Base-by-base conservation (phyloP, 2,113 vertebrate species). In the Notothenia rossii region DNA sequence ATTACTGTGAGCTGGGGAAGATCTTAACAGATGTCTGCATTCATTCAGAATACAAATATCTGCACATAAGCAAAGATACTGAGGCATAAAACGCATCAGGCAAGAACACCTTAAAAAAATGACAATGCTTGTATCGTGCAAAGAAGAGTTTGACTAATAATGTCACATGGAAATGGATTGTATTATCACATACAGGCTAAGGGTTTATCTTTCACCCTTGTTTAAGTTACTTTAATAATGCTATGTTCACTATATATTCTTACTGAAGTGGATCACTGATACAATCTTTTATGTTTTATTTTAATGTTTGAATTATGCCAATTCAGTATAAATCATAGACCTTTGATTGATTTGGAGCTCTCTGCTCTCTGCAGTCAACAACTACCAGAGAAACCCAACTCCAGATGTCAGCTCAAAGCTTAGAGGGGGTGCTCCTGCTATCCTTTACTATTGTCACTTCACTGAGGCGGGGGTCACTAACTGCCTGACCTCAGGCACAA, bases 371-470 rank as follows among this genome's bases (percentile, higher is more conserved):
- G 29, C 46, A 49, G 67, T 77, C 81, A 73, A 86, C 70, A 77
- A 20, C 77, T 17, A 17, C 75, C 59, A 65, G 61, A 69, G 82
- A 48, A 82, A 83, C 71, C 12, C n/a, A 74, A 84, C 13, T 60
- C 87, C 84, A 80, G 77, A 86, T 86, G 79, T 79, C 64, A 78
- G 75, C 81, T 66, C 51, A 75, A 58, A 79, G 72, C 76, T 70
- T 50, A 50, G 36, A 40, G 17, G 60, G 58, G 82, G 56, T 43
- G 40, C 71, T 78, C n/a, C 55, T 55, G 63, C 80, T 85, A 80
- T 88, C 76, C 81, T 83, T 83, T 69, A 73, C 75, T 82, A 61
- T 88, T 71, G 79, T 86, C 81, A 82, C 76, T 53, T 81, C 81
- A 61, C 71, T 51, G 65, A 77, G 82, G 83, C 67, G 62, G 51